Conservation (phyloP, 1,140 invertebrate species). For the Hylaeus anthracinus region DNA sequence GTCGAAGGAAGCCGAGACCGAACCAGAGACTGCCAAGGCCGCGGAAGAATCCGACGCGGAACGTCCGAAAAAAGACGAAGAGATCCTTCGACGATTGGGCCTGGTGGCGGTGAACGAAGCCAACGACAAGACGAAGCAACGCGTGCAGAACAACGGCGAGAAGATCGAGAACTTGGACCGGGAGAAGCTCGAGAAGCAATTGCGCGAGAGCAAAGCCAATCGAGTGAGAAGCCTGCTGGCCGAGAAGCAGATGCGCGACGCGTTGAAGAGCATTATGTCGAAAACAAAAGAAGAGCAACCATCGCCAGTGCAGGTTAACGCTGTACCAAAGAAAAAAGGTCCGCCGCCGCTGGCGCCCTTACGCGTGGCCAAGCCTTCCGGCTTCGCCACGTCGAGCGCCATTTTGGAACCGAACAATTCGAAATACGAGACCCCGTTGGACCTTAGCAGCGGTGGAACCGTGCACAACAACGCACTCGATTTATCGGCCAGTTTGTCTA, state of each 20-base stretch:
- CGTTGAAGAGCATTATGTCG: conserved; percentile 75
- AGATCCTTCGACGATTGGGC: conserved; percentile 71
- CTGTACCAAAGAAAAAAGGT: conserved; percentile 70
- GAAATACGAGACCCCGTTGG: conserved; percentile 61
- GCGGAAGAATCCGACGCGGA: conserved; percentile 16
- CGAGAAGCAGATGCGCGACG: conserved; percentile 78
- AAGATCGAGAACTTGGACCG: conserved; percentile 60
- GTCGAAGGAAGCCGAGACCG: neutral
- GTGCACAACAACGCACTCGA: conserved; percentile 49
- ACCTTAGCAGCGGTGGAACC: conserved; percentile 58
- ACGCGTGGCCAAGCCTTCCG: conserved; percentile 63
- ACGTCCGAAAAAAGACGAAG: conserved; percentile 68
- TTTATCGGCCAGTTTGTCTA: conserved; percentile 45
- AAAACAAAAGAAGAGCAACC: conserved; percentile 65
- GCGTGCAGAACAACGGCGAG: conserved; percentile 22
- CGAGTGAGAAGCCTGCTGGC: conserved; percentile 74
- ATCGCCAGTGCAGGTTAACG: neutral
- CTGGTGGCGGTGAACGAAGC: conserved; percentile 72
- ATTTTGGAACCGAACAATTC: conserved; percentile 30
- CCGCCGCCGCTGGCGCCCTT: conserved; percentile 75
- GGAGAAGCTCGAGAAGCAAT: conserved; percentile 74
- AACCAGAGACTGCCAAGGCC: neutral
- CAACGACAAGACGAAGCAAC: conserved; percentile 49
- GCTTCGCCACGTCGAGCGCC: conserved; percentile 47
- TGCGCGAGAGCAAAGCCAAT: conserved; percentile 75